Evolutionary conservation across 2,113 vertebrate genomes (phyloP), one percentile per base, ranked within the genome.

Genomic region (Strix uralensis): DNA sequence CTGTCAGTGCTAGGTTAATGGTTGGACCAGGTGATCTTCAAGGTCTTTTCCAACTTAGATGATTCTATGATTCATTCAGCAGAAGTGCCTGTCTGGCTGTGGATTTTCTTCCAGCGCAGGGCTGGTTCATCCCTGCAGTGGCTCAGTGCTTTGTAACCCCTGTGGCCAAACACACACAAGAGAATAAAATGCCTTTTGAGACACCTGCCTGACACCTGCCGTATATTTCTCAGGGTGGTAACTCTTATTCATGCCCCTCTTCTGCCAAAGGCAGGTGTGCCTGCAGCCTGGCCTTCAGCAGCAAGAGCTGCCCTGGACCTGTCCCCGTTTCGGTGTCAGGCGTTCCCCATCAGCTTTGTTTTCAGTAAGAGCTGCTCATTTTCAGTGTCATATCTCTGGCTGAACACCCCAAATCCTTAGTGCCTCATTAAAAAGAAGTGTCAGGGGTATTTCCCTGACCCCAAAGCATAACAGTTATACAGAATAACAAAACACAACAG

Each of bases 101-200:
- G 73, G 42, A 6, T 17, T 81, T 36, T 47, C 16, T 72, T 26
- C 22, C 19, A 9, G 62, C 0, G 0, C 0, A 1, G 30, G 57
- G 74, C 40, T 44, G 20, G 42, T 13, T 69, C 36, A 10, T 51
- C 42, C 62, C 79, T 38, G 22, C 0, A 0, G 32, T 13, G 61
- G 16, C 22, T 66, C 15, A 1, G 19, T 15, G 34, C 65, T 38
- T 42, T 58, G 34, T 15, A 40, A 66, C 18, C 38, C 49, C 67
- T 6, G 9, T 2, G 5, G 81, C 14, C 81, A 57, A 27, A 38
- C 17, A 13, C 8, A 4, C 0, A 1, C 4, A 18, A 23, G 42
- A 47, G 61, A 17, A 47, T 15, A 62, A 71, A 75, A 51, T 18
- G 12, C 34, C 46, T 66, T 44, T 46, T 55, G 52, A 36, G 52